These are phyloP conservation scores for Sinocyclocheilus anophthalmus DNA, from an alignment of 2,113 vertebrate species.

Conservation along the genomic window DNA sequence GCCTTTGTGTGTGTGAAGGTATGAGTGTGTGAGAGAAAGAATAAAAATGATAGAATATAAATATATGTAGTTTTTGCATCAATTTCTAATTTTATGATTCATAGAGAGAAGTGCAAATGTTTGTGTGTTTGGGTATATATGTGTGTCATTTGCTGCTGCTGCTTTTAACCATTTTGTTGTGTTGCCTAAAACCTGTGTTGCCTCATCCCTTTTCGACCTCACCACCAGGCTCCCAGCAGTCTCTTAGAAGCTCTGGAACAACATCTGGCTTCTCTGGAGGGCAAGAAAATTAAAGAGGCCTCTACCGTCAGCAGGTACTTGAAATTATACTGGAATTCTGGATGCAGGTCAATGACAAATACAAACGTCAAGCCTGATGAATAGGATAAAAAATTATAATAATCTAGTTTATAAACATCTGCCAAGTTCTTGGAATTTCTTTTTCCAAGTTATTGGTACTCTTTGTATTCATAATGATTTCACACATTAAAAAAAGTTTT, in stretches of 20 bases:
- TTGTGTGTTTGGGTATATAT: conserved; percentile 7
- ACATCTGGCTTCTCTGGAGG: conserved; percentile 93
- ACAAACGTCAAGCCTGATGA: not conserved
- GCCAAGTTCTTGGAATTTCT: not conserved
- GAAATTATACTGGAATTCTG: not conserved
- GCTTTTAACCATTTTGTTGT: conserved; percentile 48
- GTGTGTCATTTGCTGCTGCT: conserved; percentile 24
- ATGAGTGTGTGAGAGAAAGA: conserved; percentile 25
- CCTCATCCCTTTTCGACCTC: conserved; percentile 32
- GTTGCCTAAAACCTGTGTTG: conserved; percentile 49
- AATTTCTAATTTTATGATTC: not conserved
- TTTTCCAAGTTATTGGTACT: not conserved
- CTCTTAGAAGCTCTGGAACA: conserved; percentile 93
- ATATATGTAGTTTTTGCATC: not conserved
- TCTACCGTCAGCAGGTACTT: conserved; percentile 84
- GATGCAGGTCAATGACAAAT: not conserved
- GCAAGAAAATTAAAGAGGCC: conserved; percentile 88
- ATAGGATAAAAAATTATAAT: not conserved
- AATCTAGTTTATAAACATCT: not conserved
- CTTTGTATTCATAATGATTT: not conserved
- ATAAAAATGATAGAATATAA: not conserved
- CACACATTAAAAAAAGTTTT: not conserved
- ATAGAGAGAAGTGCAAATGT: not conserved
- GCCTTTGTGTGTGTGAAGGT: conserved; percentile 61
- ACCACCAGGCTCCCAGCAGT: conserved; percentile 85